These are phyloP conservation scores for Myopa tessellatipennis DNA, from an alignment of 2,888 invertebrate genomes.

Conservation along the genomic window DNA sequence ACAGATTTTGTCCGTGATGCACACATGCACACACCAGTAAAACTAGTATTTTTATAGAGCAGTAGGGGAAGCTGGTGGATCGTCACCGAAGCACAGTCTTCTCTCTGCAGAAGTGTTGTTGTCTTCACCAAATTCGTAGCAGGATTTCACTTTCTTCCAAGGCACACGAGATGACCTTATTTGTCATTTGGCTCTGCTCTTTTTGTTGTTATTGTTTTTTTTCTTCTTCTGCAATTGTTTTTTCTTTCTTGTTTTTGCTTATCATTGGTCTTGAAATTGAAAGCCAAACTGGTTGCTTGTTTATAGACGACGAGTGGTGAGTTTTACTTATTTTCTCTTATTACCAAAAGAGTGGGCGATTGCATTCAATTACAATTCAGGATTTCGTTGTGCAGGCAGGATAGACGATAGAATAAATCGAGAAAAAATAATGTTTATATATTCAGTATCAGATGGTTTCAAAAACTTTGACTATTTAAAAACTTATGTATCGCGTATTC, in stretches of 20 bases:
- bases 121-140: constrained; percentile 4
- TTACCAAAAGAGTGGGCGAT: too few species aligned
- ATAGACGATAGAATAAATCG: too few species aligned
- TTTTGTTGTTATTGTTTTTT: background rate
- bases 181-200: background rate
- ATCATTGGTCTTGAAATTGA: constrained; percentile 25
- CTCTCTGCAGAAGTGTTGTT: background rate
- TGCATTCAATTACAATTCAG: too few species aligned
- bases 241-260: background rate
- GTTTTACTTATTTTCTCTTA: too few species aligned
- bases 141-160: constrained; percentile 36
- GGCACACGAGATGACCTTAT: constrained; percentile 36
- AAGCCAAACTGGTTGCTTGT: constrained; percentile 12
- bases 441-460: too few species aligned
- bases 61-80: background rate
- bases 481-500: too few species aligned
- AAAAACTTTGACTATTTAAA: too few species aligned
- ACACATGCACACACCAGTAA: background rate
- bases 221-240: background rate
- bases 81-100: background rate
- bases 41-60: background rate
- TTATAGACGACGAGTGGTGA: background rate
- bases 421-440: too few species aligned
- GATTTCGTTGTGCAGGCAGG: too few species aligned
- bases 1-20: background rate